Evolutionary conservation across 2,888 invertebrate species (phyloP).

Genomic region (Calliopum simillimum): DNA sequence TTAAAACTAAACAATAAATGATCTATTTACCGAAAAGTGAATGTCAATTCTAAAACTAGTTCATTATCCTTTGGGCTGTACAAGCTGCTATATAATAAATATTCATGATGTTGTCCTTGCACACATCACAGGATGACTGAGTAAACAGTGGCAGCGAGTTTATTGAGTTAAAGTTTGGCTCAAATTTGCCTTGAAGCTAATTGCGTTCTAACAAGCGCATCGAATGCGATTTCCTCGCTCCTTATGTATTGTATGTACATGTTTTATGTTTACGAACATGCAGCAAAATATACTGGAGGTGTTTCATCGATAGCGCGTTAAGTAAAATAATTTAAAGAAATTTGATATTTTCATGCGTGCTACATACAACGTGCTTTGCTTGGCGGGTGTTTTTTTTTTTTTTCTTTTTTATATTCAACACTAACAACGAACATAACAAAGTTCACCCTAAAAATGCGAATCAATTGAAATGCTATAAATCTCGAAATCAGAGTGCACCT

Average conservation of each 20-base stretch:
- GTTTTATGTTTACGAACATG: not conserved
- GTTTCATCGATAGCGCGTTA: slow-evolving; percentile 20
- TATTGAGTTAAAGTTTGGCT: slow-evolving; percentile 1
- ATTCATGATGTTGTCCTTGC: slow-evolving; percentile 29
- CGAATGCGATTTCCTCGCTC: slow-evolving; percentile 61
- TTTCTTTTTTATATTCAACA: too few species aligned
- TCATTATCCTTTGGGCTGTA: not conserved
- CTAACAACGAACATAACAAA: slow-evolving; percentile 1
- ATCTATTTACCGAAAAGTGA: too few species aligned
- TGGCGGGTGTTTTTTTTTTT: slow-evolving; percentile 21
- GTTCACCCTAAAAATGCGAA: slow-evolving; percentile 34
- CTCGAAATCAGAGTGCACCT: slow-evolving; percentile 49
- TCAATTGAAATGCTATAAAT: slow-evolving; percentile 15
- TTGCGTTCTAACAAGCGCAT: slow-evolving; percentile 63
- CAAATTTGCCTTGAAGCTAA: slow-evolving; percentile 56
- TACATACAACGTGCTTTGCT: not conserved
- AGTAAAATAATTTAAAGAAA: slow-evolving; percentile 30
- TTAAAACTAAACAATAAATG: too few species aligned
- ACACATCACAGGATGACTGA: not conserved
- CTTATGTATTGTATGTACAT: slow-evolving; percentile 48
- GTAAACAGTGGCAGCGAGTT: too few species aligned
- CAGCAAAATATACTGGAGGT: slow-evolving; percentile 6
- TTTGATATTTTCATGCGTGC: slow-evolving; percentile 26
- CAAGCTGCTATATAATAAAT: not conserved
- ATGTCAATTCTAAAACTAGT: too few species aligned